phyloP scores from a whole-genome alignment of 2,888 invertebrate genomes.

The Callimorpha dominula region DNA sequence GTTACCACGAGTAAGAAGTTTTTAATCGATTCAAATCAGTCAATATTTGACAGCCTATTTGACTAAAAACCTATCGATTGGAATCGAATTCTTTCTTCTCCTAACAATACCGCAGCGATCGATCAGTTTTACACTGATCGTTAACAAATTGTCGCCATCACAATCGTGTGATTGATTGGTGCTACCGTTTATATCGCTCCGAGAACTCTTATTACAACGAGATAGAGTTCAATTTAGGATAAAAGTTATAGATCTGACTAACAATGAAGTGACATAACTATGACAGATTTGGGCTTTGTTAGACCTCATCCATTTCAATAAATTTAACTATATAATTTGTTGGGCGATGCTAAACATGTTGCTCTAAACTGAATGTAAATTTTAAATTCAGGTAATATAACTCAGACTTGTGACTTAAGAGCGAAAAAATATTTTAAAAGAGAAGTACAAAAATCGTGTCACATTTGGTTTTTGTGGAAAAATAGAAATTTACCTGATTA shows the following conservation, averaged over 20 bases:
- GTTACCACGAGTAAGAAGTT: neutral
- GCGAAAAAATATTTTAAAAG: too few species aligned
- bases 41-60: constrained; percentile 15
- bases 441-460: too few species aligned
- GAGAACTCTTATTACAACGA: constrained; percentile 20
- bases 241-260: neutral
- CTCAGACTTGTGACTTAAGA: too few species aligned
- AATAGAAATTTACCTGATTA: too few species aligned
- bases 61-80: constrained; percentile 14
- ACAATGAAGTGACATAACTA: constrained; percentile 32
- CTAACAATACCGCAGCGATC: constrained; percentile 46
- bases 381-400: too few species aligned
- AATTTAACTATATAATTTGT: constrained; percentile 8
- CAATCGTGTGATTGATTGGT: constrained; percentile 62
- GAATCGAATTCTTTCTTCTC: constrained; percentile 11
- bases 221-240: constrained; percentile 19
- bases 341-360: neutral
- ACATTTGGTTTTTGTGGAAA: too few species aligned
- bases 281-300: constrained; percentile 34
- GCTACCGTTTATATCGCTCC: constrained; percentile 57
- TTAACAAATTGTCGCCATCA: constrained; percentile 55
- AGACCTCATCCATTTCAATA: constrained; percentile 18
- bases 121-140: constrained; percentile 60
- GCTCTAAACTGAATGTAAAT: neutral
- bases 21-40: constrained; percentile 9